phyloP scores from a whole-genome alignment of 1,140 invertebrate genomes.

The Eupeodes corollae region DNA sequence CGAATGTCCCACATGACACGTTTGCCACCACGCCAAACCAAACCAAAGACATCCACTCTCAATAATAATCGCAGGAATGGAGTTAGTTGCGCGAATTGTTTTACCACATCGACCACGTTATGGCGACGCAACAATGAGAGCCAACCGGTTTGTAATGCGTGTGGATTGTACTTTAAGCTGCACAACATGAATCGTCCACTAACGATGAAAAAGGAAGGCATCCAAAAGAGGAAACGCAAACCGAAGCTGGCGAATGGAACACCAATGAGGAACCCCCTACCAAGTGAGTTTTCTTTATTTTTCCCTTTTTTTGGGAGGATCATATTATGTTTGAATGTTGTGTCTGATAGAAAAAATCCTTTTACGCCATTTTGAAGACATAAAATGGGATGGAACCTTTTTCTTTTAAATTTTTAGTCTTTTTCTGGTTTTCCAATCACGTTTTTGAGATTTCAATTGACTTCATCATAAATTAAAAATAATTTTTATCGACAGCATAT shows the following conservation, averaged over 20 bases:
- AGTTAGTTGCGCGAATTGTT: constrained; percentile 83
- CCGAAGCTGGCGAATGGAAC: constrained; percentile 55
- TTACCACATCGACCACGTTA: constrained; percentile 75
- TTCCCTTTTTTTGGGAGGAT: too few relatives aligned
- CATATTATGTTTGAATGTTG: too few relatives aligned
- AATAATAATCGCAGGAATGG: constrained; percentile 57
- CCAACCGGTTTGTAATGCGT: constrained; percentile 89
- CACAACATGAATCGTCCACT: constrained; percentile 78
- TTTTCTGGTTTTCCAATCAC: too few relatives aligned
- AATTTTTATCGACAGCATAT: too few relatives aligned
- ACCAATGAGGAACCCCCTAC: constrained; percentile 27
- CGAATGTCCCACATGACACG: constrained; percentile 8
- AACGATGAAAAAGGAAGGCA: constrained; percentile 95
- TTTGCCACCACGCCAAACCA: constrained; percentile 21
- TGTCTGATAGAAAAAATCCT: too few relatives aligned
- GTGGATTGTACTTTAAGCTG: constrained; percentile 85
- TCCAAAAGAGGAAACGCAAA: constrained; percentile 87
- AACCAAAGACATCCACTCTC: constrained; percentile 23
- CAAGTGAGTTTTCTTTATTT: constrained; percentile 17
- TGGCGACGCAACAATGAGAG: constrained; percentile 81
- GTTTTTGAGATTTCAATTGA: too few relatives aligned
- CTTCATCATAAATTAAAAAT: too few relatives aligned
- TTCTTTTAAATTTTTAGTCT: too few relatives aligned
- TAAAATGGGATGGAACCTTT: too few relatives aligned
- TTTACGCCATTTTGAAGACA: too few relatives aligned